Conservation (phyloP, 2,888 invertebrate species). For the Agrotis puta region DNA sequence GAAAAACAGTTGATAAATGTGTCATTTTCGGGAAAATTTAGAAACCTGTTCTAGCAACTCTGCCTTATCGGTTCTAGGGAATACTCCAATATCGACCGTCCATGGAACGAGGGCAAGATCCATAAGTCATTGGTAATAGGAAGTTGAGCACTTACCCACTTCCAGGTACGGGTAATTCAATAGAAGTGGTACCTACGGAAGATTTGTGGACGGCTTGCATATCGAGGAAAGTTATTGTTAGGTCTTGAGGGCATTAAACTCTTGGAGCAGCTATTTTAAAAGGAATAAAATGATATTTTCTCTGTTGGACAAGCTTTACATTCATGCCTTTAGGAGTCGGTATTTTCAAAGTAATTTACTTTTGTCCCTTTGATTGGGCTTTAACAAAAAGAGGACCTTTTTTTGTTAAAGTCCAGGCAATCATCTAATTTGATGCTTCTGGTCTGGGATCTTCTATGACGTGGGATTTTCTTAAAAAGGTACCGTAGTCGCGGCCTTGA, state of each 20-base stretch:
- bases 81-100: conserved; percentile 46
- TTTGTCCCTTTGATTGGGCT: too few species aligned
- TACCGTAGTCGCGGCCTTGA: too few species aligned
- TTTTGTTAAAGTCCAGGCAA: too few species aligned
- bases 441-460: too few species aligned
- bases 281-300: too few species aligned
- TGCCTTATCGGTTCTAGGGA: conserved; percentile 29
- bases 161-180: conserved; percentile 35
- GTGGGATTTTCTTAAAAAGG: too few species aligned
- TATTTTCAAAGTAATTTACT: neutral
- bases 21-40: too few species aligned
- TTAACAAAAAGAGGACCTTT: neutral
- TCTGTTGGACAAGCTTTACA: too few species aligned
- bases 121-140: conserved; percentile 49
- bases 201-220: conserved; percentile 32
- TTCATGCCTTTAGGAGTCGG: too few species aligned
- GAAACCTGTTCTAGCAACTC: too few species aligned
- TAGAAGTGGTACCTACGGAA: conserved; percentile 17
- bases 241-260: conserved; percentile 2
- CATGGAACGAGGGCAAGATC: conserved; percentile 27
- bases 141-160: conserved; percentile 20
- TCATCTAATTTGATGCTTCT: neutral
- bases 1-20: too few species aligned
- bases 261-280: neutral
- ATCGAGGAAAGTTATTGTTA: conserved; percentile 6